These are phyloP conservation scores for Linurgus olivaceus DNA, from an alignment of 2,797 vertebrate genomes.

Conservation along the genomic window DNA sequence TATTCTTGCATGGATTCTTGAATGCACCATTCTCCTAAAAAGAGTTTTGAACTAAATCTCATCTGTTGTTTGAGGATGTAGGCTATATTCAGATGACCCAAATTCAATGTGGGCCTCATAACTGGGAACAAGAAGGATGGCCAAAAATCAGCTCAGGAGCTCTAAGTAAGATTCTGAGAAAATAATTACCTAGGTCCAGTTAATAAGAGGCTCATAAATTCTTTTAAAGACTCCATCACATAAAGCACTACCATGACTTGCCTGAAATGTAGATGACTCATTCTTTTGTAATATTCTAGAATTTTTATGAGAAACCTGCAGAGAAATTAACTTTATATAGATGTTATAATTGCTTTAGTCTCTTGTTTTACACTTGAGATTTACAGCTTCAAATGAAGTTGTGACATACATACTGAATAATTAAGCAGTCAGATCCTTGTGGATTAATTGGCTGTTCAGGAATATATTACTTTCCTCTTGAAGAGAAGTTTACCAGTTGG, in stretches of 20 bases:
- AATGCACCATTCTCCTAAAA: background rate
- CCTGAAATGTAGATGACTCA: background rate
- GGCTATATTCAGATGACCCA: background rate
- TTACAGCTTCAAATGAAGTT: background rate
- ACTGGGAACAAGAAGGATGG: background rate
- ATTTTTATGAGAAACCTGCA: background rate
- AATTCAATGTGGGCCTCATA: background rate
- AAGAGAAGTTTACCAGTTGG: background rate
- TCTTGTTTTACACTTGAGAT: background rate
- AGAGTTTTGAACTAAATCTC: background rate
- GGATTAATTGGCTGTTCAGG: background rate
- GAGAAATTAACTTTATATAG: background rate
- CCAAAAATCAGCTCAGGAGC: background rate
- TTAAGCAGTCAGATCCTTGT: background rate
- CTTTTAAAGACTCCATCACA: background rate
- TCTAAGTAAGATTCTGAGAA: background rate
- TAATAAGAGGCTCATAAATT: background rate
- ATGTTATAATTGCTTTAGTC: background rate
- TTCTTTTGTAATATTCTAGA: background rate
- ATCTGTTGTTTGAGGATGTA: background rate
- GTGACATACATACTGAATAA: background rate
- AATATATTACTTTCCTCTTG: background rate
- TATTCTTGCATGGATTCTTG: background rate
- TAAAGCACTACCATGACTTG: background rate
- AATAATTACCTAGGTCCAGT: background rate